A percentile compares a stretch with the other conserved stretches of the same genome.
These are phyloP conservation scores for chimpanzee (Pan troglodytes) DNA, from an alignment of 2,113 vertebrate species.

Conservation along the genomic window DNA sequence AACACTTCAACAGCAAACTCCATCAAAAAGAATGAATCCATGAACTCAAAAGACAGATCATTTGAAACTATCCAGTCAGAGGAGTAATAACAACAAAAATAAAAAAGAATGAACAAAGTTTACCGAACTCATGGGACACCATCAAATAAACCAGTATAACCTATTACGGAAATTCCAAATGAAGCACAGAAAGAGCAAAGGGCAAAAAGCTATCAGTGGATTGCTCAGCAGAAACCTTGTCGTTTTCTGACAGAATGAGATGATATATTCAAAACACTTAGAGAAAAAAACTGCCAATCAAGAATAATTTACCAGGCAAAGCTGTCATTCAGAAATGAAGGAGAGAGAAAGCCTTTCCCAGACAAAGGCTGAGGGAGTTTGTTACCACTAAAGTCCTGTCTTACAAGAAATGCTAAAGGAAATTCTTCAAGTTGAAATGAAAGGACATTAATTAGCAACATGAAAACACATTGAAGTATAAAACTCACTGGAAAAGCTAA, in stretches of 20 bases:
- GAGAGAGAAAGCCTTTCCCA: not conserved
- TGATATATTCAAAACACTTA: not conserved
- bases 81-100: not conserved
- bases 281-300: not conserved
- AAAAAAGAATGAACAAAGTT: not conserved
- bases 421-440: not conserved
- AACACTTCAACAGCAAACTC: not conserved
- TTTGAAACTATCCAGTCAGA: not conserved
- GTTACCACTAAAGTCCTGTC: not conserved
- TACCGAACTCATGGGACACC: not conserved
- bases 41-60: not conserved
- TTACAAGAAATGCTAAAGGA: not conserved
- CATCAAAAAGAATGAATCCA: not conserved
- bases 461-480: not conserved
- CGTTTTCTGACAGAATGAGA: not conserved
- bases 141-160: not conserved
- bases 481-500: not conserved
- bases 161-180: not conserved
- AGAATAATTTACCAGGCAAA: not conserved
- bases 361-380: not conserved
- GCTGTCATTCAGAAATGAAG: not conserved
- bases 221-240: not conserved
- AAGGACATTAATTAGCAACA: not conserved
- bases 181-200: not conserved
- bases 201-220: not conserved